phyloP scores from a whole-genome alignment of 2,888 invertebrate genomes.

The Zhuqinia jingwanae region DNA sequence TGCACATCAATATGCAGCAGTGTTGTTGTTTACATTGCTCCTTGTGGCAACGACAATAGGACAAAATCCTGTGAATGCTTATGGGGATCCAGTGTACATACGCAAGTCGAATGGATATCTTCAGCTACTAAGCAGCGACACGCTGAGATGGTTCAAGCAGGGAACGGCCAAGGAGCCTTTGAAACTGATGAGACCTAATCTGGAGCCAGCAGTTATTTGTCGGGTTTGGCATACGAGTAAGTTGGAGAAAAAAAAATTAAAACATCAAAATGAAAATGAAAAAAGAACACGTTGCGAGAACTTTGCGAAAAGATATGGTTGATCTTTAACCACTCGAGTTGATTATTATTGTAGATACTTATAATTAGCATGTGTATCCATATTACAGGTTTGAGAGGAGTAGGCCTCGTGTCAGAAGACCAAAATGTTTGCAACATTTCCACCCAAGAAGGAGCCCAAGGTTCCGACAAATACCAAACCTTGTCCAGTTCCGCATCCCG shows the following conservation, averaged over 20 bases:
- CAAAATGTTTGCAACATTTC: constrained; percentile 73
- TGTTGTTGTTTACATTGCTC: constrained; percentile 7
- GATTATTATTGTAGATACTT: too few species aligned
- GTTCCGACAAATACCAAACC: constrained; percentile 77
- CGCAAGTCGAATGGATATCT: constrained; percentile 55
- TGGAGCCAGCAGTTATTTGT: constrained; percentile 83
- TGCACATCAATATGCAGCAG: neutral
- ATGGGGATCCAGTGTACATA: constrained; percentile 62
- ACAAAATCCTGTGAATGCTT: constrained; percentile 35
- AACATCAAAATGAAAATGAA: too few species aligned
- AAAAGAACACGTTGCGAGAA: too few species aligned
- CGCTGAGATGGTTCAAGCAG: constrained; percentile 55
- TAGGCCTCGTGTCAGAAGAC: constrained; percentile 71
- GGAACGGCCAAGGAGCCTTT: constrained; percentile 55
- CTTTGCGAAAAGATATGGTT: too few species aligned
- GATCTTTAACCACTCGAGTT: too few species aligned
- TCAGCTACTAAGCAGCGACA: constrained; percentile 62
- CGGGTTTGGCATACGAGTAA: constrained; percentile 79
- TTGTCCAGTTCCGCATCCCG: constrained; percentile 84
- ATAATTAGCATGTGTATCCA: too few species aligned
- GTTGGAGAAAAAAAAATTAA: constrained; percentile 10
- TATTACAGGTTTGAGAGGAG: constrained; percentile 69
- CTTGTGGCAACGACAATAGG: constrained; percentile 30
- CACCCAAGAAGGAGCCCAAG: constrained; percentile 74
- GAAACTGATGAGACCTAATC: constrained; percentile 74